Evolutionary conservation across 2,888 invertebrate species (phyloP).

Genomic region (Gonocerus acuteangulatus): DNA sequence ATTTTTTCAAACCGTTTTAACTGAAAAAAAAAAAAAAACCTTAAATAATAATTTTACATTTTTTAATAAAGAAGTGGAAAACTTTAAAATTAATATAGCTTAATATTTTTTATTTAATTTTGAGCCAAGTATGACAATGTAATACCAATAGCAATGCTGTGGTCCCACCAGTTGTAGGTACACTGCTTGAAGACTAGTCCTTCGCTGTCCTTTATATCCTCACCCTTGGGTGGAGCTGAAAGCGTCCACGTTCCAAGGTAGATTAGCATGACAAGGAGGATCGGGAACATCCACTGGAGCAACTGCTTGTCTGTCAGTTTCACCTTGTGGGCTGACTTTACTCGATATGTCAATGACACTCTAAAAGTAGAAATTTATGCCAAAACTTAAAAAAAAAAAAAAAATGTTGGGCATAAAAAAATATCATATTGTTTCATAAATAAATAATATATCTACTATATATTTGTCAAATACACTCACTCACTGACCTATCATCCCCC

Average conservation of each 20-base stretch:
- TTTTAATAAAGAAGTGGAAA: too few species aligned
- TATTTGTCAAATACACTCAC: too few species aligned
- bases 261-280: constrained; percentile 79
- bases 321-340: constrained; percentile 86
- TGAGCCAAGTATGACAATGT: too few species aligned
- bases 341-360: constrained; percentile 84
- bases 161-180: constrained; percentile 90
- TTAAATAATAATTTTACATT: too few species aligned
- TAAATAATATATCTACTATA: too few species aligned
- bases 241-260: constrained; percentile 86
- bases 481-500: too few species aligned
- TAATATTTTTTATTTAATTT: too few species aligned
- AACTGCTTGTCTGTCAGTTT: constrained; percentile 87
- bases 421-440: too few species aligned
- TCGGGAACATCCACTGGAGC: constrained; percentile 87
- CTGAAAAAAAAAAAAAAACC: too few species aligned
- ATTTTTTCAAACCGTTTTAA: too few species aligned
- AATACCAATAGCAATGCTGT: constrained; percentile 76
- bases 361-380: constrained; percentile 50
- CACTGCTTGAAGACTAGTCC: constrained; percentile 82
- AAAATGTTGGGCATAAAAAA: too few species aligned
- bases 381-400: not conserved
- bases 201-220: constrained; percentile 65
- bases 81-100: too few species aligned
- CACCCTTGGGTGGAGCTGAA: constrained; percentile 74